Base-by-base conservation (phyloP, 2,888 invertebrate species). In the Hypsopygia costalis region DNA sequence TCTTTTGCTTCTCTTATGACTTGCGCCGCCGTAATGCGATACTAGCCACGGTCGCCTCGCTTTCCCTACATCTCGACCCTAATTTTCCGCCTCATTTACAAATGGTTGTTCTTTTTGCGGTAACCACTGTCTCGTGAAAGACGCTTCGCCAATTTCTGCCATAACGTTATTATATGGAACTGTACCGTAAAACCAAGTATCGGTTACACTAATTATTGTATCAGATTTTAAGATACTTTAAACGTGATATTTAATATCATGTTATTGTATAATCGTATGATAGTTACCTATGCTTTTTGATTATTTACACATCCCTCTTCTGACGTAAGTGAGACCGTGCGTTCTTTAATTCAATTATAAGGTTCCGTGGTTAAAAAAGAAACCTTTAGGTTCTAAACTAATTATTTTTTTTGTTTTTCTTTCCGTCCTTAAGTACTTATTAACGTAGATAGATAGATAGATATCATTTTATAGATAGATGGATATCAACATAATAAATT, bases 31-130 rank as follows among this genome's bases (percentile, higher is more conserved):
- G 83, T 76, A 85, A 85, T 57, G 29, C 56, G 68, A 85, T 74
- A 80, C 75, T 60, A 60, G 51, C 49, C 49, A 41, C 16, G 28
- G 30, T 43, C 55, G 52, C 59, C 62, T 50, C 57, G 62, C 63
- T 65, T 65, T 62, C 61, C 53, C 55, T 62, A 65, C 69, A 62
- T 63, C 62, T 66, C 68, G 69, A 75, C 85, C 87, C 85, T 81
- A 85, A 87, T 88, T 87, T 88, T 69, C 67, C 75, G 78, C 63
- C 85, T 87, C 87, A 87, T 88, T 87, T 79, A 55, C 57, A 65
- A 59, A 75, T 65, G 64, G 64, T 66, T 69, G 76, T 81, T 71
- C 73, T 80, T 81, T 85, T 83, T 80, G 78, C 80, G 61, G 56
- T 60, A 69, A 62, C 68, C 73, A 70, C 52, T 74, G 73, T 69